Evolutionary conservation across 2,797 vertebrate genomes (phyloP).

Genomic region (Thunnus albacares): DNA sequence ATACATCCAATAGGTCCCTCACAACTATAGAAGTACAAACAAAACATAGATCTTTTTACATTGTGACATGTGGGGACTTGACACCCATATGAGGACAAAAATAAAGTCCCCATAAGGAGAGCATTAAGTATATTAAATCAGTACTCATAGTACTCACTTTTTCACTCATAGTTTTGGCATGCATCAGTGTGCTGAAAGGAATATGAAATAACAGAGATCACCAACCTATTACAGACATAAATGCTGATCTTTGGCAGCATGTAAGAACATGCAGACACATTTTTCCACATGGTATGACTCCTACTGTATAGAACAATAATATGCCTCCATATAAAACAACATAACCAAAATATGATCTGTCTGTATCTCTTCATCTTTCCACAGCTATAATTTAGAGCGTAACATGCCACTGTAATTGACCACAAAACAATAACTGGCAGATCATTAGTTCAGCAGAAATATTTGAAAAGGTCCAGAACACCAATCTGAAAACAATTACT

Average conservation of each 20-base stretch:
- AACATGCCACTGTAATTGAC: constrained; percentile 65
- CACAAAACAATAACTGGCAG: constrained; percentile 59
- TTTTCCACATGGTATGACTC: constrained; percentile 10
- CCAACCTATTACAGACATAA: not conserved
- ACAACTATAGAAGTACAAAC: not conserved
- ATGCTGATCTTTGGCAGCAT: constrained; percentile 5
- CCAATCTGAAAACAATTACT: constrained; percentile 76
- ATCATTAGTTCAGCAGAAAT: constrained; percentile 64
- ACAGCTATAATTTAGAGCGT: constrained; percentile 35
- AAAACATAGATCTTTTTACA: not conserved
- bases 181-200: not conserved
- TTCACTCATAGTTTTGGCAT: not conserved
- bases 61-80: not conserved
- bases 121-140: not conserved
- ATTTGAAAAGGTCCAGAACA: constrained; percentile 38
- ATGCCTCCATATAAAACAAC: constrained; percentile 5
- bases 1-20: not conserved
- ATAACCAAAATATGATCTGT: constrained; percentile 40
- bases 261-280: not conserved
- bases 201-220: constrained; percentile 12
- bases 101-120: not conserved
- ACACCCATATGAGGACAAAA: not conserved
- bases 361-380: constrained; percentile 50
- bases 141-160: too few relatives aligned
- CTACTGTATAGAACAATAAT: not conserved